These are phyloP conservation scores for Poeciliopsis prolifica DNA, from an alignment of 2,113 vertebrate genomes.

Conservation along the genomic window DNA sequence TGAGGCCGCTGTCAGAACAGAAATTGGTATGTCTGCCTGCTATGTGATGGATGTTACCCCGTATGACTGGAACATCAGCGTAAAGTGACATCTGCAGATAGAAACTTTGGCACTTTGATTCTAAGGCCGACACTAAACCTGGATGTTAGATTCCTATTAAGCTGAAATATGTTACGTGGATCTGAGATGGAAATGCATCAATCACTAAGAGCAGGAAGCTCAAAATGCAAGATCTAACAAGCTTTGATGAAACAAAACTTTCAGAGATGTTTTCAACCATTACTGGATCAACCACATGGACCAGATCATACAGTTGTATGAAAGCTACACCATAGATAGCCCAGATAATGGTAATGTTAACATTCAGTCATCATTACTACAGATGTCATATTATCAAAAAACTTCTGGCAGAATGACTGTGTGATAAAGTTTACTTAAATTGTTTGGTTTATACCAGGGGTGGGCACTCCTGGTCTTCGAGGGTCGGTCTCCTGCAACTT, in stretches of 20 bases:
- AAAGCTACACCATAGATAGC: not conserved
- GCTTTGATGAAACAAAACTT: not conserved
- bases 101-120: not conserved
- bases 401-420: no score
- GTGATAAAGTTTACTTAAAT: no score
- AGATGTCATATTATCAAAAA: not conserved
- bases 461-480: no score
- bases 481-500: no score
- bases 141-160: not conserved
- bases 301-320: not conserved
- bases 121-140: not conserved
- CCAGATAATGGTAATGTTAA: no score
- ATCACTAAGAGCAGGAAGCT: not conserved
- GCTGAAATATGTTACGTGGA: not conserved
- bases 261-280: not conserved
- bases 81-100: not conserved
- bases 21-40: slow-evolving; percentile 50
- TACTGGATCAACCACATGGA: not conserved
- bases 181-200: not conserved
- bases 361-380: not conserved
- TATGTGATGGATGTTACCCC: slow-evolving; percentile 50
- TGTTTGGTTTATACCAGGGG: no score
- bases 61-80: slow-evolving; percentile 25
- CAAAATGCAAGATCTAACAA: not conserved
- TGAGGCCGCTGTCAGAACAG: slow-evolving; percentile 55